A percentile compares a stretch with the other conserved stretches of the same genome.
Conservation (phyloP, 2,888 invertebrate species). For the Nysson spinosus region DNA sequence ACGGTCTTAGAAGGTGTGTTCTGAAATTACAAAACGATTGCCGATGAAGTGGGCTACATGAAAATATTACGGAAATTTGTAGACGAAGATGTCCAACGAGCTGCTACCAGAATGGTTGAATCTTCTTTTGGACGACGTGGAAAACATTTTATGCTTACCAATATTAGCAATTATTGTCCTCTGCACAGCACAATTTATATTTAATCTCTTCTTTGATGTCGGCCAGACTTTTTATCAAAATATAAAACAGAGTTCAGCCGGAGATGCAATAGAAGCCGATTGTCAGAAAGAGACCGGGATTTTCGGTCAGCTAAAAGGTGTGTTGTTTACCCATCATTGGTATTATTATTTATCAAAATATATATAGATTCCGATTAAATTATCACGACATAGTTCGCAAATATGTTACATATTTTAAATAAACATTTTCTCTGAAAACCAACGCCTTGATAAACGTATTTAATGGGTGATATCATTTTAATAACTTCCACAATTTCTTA, state of each 20-base stretch:
- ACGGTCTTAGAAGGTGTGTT: conserved; percentile 4
- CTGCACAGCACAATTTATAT: conserved; percentile 69
- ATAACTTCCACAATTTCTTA: too few species aligned
- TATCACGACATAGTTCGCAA: too few species aligned
- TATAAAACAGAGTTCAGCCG: conserved; percentile 10
- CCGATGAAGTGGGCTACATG: neutral
- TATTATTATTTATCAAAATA: too few species aligned
- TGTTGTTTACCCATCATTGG: too few species aligned
- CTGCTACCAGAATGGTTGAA: conserved; percentile 66
- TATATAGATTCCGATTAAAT: too few species aligned
- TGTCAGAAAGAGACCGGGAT: conserved; percentile 5
- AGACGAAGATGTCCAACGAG: conserved; percentile 59
- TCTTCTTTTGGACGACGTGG: conserved; percentile 66
- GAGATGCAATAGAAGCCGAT: neutral
- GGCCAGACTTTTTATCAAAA: conserved; percentile 42
- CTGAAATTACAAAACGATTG: neutral
- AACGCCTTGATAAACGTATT: too few species aligned
- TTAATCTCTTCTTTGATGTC: conserved; percentile 63
- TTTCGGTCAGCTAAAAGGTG: conserved; percentile 44
- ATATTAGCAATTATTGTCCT: conserved; percentile 66
- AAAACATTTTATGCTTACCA: conserved; percentile 68
- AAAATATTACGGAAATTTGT: neutral
- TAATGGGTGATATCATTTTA: too few species aligned
- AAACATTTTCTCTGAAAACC: too few species aligned
- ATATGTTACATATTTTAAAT: too few species aligned